Evolutionary conservation across 2,797 vertebrate genomes (phyloP), one percentile per base, ranked within the genome.

Genomic region (Moxostoma hubbsi): DNA sequence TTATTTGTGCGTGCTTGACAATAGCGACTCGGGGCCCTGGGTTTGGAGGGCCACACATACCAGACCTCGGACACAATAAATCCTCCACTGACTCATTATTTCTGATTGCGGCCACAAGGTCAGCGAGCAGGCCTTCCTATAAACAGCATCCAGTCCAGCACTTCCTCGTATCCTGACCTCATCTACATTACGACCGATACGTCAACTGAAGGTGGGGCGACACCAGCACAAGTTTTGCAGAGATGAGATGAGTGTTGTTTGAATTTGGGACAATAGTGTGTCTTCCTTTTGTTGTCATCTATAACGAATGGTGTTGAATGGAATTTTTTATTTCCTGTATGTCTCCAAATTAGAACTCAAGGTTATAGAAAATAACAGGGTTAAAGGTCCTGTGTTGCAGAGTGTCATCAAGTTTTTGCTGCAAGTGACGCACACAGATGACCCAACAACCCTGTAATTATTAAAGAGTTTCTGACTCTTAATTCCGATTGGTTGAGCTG

Each of bases 61-160:
- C 89, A 88, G 83, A 87, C 82, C 75, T 63, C 66, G 66, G 82
- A 92, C 89, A 93, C 91, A 94, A 93, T 92, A 87, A 89, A 90
- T 83, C 90, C 88, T 88, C 93, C 81, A 5, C 90, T 87, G 92
- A 84, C 89, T 87, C 90, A 88, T 94, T 93, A 93, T 85, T 87
- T 90, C 86, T 94, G 92, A 93, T 93, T 92, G 88, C 90, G 89
- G 92, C 88, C 90, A 92, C 89, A 92, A 93, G 93, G 93, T 95
- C 93, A 93, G 86, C 45, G 81, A 87, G 89, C 93, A 95, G 93
- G 85, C 91, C 89, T 95, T 94, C 93, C 94, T 93, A 91, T 89
- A 71, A 81, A 90, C 84, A 82, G 13, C 73, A 61, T 67, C 83
- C 89, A 72, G 81, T 83, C 85, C 80, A 24, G 6, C 75, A 87